Percentiles rank a stretch among this genome's conserved stretches.
Evolutionary conservation across 2,113 vertebrate species (phyloP).

Genomic region (Lynx canadensis): DNA sequence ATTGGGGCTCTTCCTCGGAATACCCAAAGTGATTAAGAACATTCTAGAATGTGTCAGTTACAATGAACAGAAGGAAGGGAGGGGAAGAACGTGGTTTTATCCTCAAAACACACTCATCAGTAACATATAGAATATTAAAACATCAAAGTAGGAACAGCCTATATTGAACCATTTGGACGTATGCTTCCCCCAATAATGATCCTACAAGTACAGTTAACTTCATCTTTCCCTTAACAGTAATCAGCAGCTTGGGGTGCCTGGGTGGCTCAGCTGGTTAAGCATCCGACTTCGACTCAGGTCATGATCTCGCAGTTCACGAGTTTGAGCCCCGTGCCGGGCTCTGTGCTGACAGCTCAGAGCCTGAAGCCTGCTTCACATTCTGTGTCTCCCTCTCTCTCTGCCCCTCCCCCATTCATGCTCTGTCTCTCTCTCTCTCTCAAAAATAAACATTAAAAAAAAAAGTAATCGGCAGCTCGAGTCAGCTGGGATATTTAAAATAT

Average conservation of each 20-base stretch:
- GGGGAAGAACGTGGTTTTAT: not conserved
- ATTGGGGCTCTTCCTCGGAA: not conserved
- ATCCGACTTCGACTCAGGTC: no score
- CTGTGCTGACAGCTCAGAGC: no score
- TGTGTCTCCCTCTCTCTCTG: no score
- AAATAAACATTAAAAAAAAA: not conserved
- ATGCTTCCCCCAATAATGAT: not conserved
- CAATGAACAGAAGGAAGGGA: no score
- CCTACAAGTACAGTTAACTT: not conserved
- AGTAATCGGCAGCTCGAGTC: conserved; percentile 41
- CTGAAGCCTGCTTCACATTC: no score
- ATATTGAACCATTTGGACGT: not conserved
- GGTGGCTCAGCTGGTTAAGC: no score
- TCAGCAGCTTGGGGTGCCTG: no score
- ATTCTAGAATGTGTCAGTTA: not conserved
- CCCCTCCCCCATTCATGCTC: no score
- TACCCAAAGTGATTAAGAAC: not conserved
- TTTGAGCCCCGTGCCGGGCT: no score
- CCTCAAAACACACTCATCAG: not conserved
- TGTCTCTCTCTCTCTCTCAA: no score
- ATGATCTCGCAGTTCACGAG: no score
- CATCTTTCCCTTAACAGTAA: conserved; percentile 21
- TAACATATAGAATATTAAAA: not conserved
- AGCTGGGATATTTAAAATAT: conserved; percentile 67
- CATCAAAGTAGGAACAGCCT: not conserved